phyloP scores from a whole-genome alignment of 2,113 vertebrate genomes.

The Osmerus eperlanus region DNA sequence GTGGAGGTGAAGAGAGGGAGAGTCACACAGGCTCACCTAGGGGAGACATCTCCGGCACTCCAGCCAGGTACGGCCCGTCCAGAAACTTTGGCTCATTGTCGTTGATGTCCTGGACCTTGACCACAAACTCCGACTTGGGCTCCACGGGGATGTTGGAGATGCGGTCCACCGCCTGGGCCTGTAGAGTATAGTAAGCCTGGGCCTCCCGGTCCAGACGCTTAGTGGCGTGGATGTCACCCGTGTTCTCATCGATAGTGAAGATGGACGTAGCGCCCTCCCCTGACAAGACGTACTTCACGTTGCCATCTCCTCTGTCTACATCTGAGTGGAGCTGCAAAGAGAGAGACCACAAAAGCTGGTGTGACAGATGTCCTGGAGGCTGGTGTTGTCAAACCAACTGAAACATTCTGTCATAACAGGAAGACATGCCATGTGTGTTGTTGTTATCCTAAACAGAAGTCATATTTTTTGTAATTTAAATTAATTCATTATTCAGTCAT shows the following conservation, averaged over 20 bases:
- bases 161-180: conserved; percentile 88
- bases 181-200: conserved; percentile 91
- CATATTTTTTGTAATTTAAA: no score
- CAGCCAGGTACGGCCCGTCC: conserved; percentile 89
- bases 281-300: conserved; percentile 93
- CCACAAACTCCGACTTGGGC: conserved; percentile 89
- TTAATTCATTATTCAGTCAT: no score
- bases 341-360: conserved; percentile 4
- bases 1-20: neutral
- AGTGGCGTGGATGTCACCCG: conserved; percentile 94
- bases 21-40: conserved; percentile 78
- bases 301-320: conserved; percentile 93
- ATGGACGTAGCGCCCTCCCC: conserved; percentile 95
- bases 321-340: conserved; percentile 91
- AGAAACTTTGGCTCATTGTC: conserved; percentile 96
- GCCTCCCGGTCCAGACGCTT: conserved; percentile 94
- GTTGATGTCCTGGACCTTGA: conserved; percentile 98
- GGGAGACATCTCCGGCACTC: conserved; percentile 94
- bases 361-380: no score
- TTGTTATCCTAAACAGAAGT: no score
- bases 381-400: no score
- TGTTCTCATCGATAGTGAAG: conserved; percentile 98
- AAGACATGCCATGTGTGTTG: no score
- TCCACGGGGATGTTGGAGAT: conserved; percentile 87
- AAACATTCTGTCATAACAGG: no score